A percentile compares a stretch with the other conserved stretches of the same genome.
phyloP scores from a whole-genome alignment of 2,113 vertebrate species.

The Chloropsis hardwickii region DNA sequence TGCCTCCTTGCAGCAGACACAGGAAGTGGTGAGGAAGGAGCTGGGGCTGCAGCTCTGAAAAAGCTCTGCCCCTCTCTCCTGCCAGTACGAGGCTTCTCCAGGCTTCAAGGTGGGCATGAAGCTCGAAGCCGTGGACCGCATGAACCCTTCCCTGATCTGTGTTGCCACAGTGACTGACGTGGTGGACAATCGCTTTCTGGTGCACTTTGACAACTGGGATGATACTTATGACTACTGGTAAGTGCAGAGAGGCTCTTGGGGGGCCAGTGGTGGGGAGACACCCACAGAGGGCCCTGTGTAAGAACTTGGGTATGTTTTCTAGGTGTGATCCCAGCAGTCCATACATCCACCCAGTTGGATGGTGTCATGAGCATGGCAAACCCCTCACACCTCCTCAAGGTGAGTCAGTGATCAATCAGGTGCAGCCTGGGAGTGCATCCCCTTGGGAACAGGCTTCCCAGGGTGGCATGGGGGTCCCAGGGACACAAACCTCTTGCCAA shows the following conservation, averaged over 20 bases:
- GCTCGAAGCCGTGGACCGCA: slow-evolving; percentile 95
- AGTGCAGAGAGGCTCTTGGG: neutral
- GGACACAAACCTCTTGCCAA: neutral
- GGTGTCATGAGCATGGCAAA: slow-evolving; percentile 93
- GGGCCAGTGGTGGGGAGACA: neutral
- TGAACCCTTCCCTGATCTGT: slow-evolving; percentile 97
- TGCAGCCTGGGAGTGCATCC: neutral
- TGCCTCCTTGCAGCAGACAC: neutral
- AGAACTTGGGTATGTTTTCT: slow-evolving; percentile 15
- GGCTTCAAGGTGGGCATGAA: slow-evolving; percentile 94
- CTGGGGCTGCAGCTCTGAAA: neutral
- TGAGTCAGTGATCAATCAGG: slow-evolving; percentile 54
- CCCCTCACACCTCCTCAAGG: slow-evolving; percentile 96
- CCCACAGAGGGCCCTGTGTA: neutral
- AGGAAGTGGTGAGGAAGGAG: neutral
- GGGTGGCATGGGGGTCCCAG: neutral
- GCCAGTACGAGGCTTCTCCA: slow-evolving; percentile 78
- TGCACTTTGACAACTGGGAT: slow-evolving; percentile 99
- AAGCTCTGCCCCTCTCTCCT: neutral
- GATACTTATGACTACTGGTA: slow-evolving; percentile 99
- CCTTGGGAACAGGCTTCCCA: neutral
- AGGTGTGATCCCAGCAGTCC: slow-evolving; percentile 98
- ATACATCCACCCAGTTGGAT: slow-evolving; percentile 96
- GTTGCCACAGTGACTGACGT: slow-evolving; percentile 95
- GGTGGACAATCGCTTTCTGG: slow-evolving; percentile 90